Conservation (phyloP, 2,113 vertebrate species). For the Callipepla squamata region DNA sequence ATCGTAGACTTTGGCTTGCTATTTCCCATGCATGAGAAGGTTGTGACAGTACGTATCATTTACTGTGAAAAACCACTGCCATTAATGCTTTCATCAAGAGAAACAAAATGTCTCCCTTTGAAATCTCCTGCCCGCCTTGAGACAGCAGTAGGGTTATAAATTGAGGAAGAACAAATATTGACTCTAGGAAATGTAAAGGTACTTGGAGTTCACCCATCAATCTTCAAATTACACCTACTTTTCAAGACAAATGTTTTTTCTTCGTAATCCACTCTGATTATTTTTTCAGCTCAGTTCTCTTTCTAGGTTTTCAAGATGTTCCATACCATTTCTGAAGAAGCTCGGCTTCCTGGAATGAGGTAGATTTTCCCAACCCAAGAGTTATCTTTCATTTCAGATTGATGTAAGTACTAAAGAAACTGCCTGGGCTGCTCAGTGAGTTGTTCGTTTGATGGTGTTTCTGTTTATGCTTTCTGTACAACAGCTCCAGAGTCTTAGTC, state of each 20-base stretch:
- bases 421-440: not conserved
- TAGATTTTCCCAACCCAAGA: not conserved
- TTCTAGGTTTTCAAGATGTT: not conserved
- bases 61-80: slow-evolving; percentile 25
- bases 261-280: not conserved
- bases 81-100: slow-evolving; percentile 46
- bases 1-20: slow-evolving; percentile 2
- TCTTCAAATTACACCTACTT: slow-evolving; percentile 35
- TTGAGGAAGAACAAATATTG: slow-evolving; percentile 65
- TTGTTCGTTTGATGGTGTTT: not conserved
- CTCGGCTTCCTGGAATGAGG: not conserved
- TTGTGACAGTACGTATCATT: slow-evolving; percentile 19
- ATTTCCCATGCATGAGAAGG: not conserved
- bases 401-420: not conserved
- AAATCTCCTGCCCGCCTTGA: slow-evolving; percentile 51
- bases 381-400: not conserved
- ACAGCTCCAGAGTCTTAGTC: not conserved
- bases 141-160: slow-evolving; percentile 66
- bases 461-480: not conserved
- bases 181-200: slow-evolving; percentile 64
- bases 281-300: not conserved
- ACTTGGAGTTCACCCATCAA: slow-evolving; percentile 50
- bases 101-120: slow-evolving; percentile 24
- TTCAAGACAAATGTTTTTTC: slow-evolving; percentile 30
- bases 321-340: not conserved